Evolutionary conservation across 2,888 invertebrate genomes (phyloP).

Genomic region (Epinotia bilunana): DNA sequence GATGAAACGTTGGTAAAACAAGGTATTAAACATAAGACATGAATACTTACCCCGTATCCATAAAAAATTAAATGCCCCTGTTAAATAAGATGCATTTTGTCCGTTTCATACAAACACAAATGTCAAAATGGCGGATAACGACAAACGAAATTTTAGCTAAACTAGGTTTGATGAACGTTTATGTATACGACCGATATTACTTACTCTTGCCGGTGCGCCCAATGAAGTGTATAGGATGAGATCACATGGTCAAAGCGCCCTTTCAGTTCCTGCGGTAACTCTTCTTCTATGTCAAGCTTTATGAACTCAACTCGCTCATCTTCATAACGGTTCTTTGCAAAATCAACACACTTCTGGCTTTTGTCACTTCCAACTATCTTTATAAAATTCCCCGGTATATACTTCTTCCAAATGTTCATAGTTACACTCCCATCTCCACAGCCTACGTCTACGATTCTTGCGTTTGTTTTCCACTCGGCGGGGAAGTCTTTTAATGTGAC

Average conservation of each 20-base stretch:
- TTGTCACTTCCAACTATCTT: slow-evolving; percentile 30
- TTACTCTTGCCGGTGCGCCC: slow-evolving; percentile 33
- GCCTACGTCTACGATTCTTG: slow-evolving; percentile 10
- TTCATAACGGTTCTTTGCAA: slow-evolving; percentile 24
- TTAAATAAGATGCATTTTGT: too few species aligned
- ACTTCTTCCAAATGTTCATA: neutral
- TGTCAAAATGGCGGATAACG: too few species aligned
- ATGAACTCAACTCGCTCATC: slow-evolving; percentile 24
- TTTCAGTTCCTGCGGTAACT: neutral
- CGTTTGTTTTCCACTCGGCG: slow-evolving; percentile 4
- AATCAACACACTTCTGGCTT: slow-evolving; percentile 1
- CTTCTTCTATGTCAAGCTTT: slow-evolving; percentile 7
- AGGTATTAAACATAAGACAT: too few species aligned
- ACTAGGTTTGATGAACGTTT: too few species aligned
- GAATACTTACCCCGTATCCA: too few species aligned
- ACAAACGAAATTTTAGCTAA: too few species aligned
- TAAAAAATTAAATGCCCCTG: too few species aligned
- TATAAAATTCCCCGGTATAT: neutral
- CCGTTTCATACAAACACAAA: too few species aligned
- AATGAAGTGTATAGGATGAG: slow-evolving; percentile 35
- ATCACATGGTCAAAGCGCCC: slow-evolving; percentile 33
- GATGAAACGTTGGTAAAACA: too few species aligned
- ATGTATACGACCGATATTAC: neutral
- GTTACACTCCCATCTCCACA: slow-evolving; percentile 16
- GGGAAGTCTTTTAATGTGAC: neutral